Evolutionary conservation across 1,140 invertebrate genomes (phyloP).

Genomic region (Phocides pigmalion): DNA sequence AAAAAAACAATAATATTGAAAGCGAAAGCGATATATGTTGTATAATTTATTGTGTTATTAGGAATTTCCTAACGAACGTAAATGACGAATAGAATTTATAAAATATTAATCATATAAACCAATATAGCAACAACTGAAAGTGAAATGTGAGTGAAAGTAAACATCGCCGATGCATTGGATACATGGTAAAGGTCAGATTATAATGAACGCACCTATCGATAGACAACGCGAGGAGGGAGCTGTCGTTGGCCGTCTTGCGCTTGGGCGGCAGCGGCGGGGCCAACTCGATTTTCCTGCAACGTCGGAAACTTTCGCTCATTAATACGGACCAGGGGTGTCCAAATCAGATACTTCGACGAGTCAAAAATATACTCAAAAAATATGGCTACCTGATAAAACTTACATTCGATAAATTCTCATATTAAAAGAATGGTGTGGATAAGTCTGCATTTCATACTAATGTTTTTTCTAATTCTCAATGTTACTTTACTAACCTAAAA

Average conservation of each 20-base stretch:
- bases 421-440: no score
- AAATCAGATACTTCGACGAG: no score
- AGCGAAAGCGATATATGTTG: no score
- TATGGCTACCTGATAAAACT: no score
- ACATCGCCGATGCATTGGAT: constrained; percentile 10
- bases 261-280: constrained; percentile 81
- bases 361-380: no score
- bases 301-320: constrained; percentile 55
- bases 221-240: constrained; percentile 72
- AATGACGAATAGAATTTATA: background rate
- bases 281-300: constrained; percentile 80
- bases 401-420: no score
- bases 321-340: no score
- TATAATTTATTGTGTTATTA: no score
- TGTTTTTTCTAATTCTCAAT: no score
- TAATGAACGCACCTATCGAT: constrained; percentile 69
- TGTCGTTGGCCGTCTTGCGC: constrained; percentile 77
- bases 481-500: no score
- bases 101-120: background rate
- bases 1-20: no score
- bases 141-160: constrained; percentile 24
- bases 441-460: no score
- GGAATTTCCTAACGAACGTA: background rate
- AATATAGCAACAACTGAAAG: background rate
- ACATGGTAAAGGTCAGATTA: constrained; percentile 24